phyloP scores from a whole-genome alignment of 1,140 invertebrate species.

The Lordiphosa stackelbergi region DNA sequence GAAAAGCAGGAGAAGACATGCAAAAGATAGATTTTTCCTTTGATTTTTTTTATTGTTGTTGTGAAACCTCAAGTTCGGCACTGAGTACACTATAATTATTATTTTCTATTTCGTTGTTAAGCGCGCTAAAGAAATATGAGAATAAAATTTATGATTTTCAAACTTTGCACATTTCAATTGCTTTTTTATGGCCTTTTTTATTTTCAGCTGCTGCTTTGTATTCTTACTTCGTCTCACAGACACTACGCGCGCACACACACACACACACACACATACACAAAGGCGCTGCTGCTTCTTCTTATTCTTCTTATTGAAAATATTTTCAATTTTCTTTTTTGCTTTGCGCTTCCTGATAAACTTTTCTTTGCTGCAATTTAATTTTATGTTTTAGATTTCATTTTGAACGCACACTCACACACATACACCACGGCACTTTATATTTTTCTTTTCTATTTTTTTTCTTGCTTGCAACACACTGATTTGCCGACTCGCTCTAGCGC shows the following conservation, averaged over 20 bases:
- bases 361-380: conserved; percentile 12
- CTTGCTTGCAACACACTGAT: conserved; percentile 48
- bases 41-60: conserved; percentile 27
- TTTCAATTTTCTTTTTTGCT: conserved; percentile 13
- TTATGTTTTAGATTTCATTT: conserved; percentile 34
- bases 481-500: conserved; percentile 61
- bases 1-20: no score
- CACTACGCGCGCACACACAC: conserved; percentile 23
- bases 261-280: conserved; percentile 17
- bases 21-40: conserved; percentile 3
- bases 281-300: conserved; percentile 12
- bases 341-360: conserved; percentile 7
- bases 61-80: neutral
- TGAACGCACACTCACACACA: conserved; percentile 15
- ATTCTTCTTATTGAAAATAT: conserved; percentile 16
- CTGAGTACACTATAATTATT: conserved; percentile 17
- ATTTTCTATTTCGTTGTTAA: conserved; percentile 30
- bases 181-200: conserved; percentile 18
- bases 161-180: conserved; percentile 22
- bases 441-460: conserved; percentile 37
- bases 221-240: conserved; percentile 33
- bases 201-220: conserved; percentile 48
- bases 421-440: conserved; percentile 48
- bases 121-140: conserved; percentile 43
- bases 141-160: conserved; percentile 29